Percentiles rank a stretch among this genome's conserved stretches.
phyloP scores from a whole-genome alignment of 2,888 invertebrate genomes.

The Abrostola triplasia region DNA sequence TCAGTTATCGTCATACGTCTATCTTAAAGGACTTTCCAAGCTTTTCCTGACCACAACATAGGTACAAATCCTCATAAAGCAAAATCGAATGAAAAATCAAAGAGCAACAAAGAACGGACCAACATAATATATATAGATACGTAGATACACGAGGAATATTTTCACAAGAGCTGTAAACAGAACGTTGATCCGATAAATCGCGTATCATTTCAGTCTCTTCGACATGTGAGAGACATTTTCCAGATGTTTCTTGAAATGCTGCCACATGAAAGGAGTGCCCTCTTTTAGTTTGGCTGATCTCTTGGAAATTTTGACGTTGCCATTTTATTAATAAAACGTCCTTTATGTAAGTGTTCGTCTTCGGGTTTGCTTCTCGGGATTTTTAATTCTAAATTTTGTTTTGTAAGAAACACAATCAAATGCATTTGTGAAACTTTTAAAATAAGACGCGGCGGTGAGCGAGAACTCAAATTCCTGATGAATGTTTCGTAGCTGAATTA shows the following conservation, averaged over 20 bases:
- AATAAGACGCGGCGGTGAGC: background rate
- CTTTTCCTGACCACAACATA: too few relatives aligned
- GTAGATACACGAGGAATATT: slow-evolving; percentile 51
- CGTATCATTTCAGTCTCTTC: slow-evolving; percentile 72
- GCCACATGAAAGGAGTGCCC: slow-evolving; percentile 73
- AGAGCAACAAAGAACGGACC: slow-evolving; percentile 19
- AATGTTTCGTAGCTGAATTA: background rate
- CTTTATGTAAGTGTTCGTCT: slow-evolving; percentile 36
- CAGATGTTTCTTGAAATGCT: slow-evolving; percentile 75
- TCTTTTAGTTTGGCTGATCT: slow-evolving; percentile 62
- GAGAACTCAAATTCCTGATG: background rate
- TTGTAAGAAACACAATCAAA: background rate
- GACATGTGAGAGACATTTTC: slow-evolving; percentile 73
- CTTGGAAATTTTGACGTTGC: slow-evolving; percentile 58
- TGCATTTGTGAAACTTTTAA: slow-evolving; percentile 2
- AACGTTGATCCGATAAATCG: slow-evolving; percentile 73
- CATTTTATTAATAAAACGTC: slow-evolving; percentile 56
- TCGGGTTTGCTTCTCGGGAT: slow-evolving; percentile 25
- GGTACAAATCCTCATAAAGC: background rate
- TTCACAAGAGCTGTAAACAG: slow-evolving; percentile 63
- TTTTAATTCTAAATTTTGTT: slow-evolving; percentile 8
- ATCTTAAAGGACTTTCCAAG: too few relatives aligned
- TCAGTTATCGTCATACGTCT: too few relatives aligned
- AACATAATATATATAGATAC: slow-evolving; percentile 43
- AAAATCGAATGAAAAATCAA: slow-evolving; percentile 7